Evolutionary conservation across 2,888 invertebrate genomes (phyloP).

Genomic region (Dasysyrphus albostriatus): DNA sequence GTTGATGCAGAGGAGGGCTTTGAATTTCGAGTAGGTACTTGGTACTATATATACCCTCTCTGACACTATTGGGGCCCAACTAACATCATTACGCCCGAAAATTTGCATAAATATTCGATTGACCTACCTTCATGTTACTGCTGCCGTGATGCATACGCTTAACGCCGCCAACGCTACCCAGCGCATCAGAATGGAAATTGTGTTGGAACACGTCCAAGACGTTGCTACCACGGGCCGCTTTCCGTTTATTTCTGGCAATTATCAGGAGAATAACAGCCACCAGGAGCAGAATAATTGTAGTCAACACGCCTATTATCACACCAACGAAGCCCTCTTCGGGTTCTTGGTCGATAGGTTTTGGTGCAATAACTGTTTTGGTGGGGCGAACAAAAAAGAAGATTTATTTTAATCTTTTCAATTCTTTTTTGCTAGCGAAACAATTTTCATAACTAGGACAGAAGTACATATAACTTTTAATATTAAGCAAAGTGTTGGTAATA

Average conservation of each 20-base stretch:
- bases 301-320: slow-evolving; percentile 88
- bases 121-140: slow-evolving; percentile 84
- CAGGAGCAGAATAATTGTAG: slow-evolving; percentile 89
- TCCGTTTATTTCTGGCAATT: slow-evolving; percentile 87
- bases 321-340: slow-evolving; percentile 87
- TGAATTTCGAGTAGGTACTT: neutral
- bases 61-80: slow-evolving; percentile 16
- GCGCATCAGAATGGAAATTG: slow-evolving; percentile 83
- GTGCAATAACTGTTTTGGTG: slow-evolving; percentile 82
- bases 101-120: slow-evolving; percentile 76
- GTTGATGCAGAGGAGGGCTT: neutral
- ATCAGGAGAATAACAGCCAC: slow-evolving; percentile 89
- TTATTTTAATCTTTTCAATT: slow-evolving; percentile 52
- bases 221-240: slow-evolving; percentile 82
- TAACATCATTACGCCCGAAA: slow-evolving; percentile 59
- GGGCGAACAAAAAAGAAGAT: slow-evolving; percentile 34
- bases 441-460: slow-evolving; percentile 54
- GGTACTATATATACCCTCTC: neutral
- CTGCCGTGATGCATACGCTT: slow-evolving; percentile 84
- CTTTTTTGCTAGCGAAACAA: slow-evolving; percentile 1
- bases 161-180: slow-evolving; percentile 83
- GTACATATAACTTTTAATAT: neutral
- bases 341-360: slow-evolving; percentile 86
- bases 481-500: slow-evolving; percentile 1
- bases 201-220: slow-evolving; percentile 84